These are phyloP conservation scores for Dipodomys spectabilis DNA, from an alignment of 2,113 vertebrate species.

Conservation along the genomic window DNA sequence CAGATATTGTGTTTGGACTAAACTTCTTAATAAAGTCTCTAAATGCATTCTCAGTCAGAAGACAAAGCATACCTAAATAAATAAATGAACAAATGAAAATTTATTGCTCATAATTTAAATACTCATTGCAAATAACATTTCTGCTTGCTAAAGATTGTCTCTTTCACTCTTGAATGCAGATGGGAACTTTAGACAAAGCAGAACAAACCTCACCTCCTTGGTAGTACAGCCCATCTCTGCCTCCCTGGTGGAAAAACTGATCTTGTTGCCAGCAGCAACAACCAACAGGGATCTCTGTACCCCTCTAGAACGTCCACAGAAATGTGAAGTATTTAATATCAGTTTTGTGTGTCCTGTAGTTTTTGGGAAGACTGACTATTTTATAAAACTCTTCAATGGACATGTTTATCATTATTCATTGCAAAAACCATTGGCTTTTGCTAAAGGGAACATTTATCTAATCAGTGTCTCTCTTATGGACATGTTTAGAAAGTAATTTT, in stretches of 20 bases:
- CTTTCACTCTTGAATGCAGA: slow-evolving; percentile 77
- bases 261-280: slow-evolving; percentile 79
- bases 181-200: slow-evolving; percentile 87
- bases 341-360: not conserved
- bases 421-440: not conserved
- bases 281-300: slow-evolving; percentile 82
- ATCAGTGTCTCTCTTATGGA: not conserved
- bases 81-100: not conserved
- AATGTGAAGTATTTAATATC: slow-evolving; percentile 86
- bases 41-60: slow-evolving; percentile 20
- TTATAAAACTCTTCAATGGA: not conserved
- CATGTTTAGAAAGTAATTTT: not conserved
- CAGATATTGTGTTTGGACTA: not conserved
- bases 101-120: not conserved
- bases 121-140: not conserved
- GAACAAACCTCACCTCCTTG: slow-evolving; percentile 88
- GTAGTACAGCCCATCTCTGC: slow-evolving; percentile 94
- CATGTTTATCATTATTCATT: not conserved
- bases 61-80: not conserved
- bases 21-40: not conserved
- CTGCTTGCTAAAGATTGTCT: slow-evolving; percentile 55
- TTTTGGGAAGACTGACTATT: not conserved
- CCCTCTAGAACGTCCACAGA: slow-evolving; percentile 85
- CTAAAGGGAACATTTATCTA: not conserved
- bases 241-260: slow-evolving; percentile 88